Conservation (phyloP, 2,113 vertebrate species). For the Dipodomys ordii region DNA sequence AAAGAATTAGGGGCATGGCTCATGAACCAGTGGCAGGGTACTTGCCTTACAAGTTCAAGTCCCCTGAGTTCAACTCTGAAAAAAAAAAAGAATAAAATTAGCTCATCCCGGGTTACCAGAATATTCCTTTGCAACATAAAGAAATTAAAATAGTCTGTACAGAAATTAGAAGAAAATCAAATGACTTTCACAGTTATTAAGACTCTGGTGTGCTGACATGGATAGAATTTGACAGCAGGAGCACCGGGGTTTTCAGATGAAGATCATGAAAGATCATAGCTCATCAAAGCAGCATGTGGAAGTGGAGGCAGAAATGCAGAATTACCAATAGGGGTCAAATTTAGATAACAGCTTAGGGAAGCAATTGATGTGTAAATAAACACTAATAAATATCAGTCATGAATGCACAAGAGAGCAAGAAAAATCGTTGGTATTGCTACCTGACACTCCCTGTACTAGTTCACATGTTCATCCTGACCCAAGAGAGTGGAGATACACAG, state of each 20-base stretch:
- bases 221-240: constrained; percentile 21
- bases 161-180: constrained; percentile 52
- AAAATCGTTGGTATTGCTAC: not conserved
- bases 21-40: no score
- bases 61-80: not conserved
- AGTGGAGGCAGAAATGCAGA: not conserved
- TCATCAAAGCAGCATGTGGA: constrained; percentile 9
- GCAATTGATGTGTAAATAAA: not conserved
- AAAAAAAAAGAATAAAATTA: not conserved
- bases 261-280: constrained; percentile 52
- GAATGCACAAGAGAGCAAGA: not conserved
- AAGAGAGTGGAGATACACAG: not conserved
- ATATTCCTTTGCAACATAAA: not conserved
- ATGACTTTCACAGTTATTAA: constrained; percentile 13
- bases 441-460: not conserved
- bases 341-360: not conserved
- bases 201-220: not conserved
- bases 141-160: not conserved
- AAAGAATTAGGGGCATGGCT: not conserved
- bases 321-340: not conserved
- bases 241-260: constrained; percentile 9
- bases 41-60: no score
- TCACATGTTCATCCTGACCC: not conserved
- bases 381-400: not conserved
- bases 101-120: not conserved